A percentile compares a stretch with the other conserved stretches of the same genome.
Evolutionary conservation across 2,888 invertebrate genomes (phyloP).

Genomic region (Drosophila putrida): DNA sequence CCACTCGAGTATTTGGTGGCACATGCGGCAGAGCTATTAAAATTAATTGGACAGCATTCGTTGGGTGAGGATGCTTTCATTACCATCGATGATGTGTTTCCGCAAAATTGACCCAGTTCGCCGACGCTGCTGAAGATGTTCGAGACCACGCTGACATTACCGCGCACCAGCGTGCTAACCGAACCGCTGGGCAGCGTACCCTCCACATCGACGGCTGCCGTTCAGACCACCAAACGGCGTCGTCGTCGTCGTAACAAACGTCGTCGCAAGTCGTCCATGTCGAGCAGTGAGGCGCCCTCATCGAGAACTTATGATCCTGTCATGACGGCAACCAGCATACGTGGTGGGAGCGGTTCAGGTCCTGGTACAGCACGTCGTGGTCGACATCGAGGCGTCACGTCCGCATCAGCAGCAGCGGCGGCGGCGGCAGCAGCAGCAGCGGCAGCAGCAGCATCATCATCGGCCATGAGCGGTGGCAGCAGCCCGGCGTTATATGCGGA

Average conservation of each 20-base stretch:
- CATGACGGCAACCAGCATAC: slow-evolving; percentile 56
- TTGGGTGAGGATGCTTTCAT: slow-evolving; percentile 98
- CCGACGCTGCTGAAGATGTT: slow-evolving; percentile 82
- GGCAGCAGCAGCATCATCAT: slow-evolving; percentile 42
- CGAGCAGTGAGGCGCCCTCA: slow-evolving; percentile 58
- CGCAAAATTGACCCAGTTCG: slow-evolving; percentile 85
- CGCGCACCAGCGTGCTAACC: slow-evolving; percentile 70
- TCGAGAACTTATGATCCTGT: slow-evolving; percentile 68
- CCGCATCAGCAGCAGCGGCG: slow-evolving; percentile 40
- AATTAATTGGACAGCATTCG: slow-evolving; percentile 95
- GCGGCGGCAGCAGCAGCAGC: slow-evolving; percentile 38
- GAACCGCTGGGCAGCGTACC: slow-evolving; percentile 72
- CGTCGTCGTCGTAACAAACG: slow-evolving; percentile 69
- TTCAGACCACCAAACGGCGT: slow-evolving; percentile 66
- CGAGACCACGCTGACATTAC: slow-evolving; percentile 78
- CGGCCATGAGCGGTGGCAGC: slow-evolving; percentile 43
- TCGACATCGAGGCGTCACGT: slow-evolving; percentile 45
- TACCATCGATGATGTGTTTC: slow-evolving; percentile 93
- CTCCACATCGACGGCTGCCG: slow-evolving; percentile 68
- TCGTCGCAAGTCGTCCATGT: slow-evolving; percentile 64
- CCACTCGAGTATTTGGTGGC: slow-evolving; percentile 96
- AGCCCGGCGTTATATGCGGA: slow-evolving; percentile 65
- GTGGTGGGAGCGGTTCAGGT: slow-evolving; percentile 28
- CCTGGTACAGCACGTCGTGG: slow-evolving; percentile 61
- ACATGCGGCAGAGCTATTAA: slow-evolving; percentile 95